These are phyloP conservation scores for Melolontha melolontha DNA, from an alignment of 2,888 invertebrate genomes.

Conservation along the genomic window DNA sequence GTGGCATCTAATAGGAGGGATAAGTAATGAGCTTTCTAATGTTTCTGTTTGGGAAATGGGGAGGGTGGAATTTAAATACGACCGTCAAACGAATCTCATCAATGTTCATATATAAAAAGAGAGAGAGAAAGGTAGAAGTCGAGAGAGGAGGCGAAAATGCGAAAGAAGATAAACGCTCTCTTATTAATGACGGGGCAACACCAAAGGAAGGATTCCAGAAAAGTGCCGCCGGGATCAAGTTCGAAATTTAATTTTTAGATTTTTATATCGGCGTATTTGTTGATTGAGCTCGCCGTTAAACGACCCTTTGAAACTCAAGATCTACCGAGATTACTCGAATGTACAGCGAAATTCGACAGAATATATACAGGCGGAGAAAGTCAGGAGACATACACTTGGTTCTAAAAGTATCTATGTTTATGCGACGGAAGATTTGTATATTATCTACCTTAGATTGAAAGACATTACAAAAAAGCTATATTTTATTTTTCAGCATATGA, in stretches of 20 bases:
- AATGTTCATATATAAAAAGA: constrained; percentile 26
- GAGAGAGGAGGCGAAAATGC: not conserved
- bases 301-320: constrained; percentile 21
- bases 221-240: constrained; percentile 29
- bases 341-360: constrained; percentile 8
- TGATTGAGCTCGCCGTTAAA: constrained; percentile 30
- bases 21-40: constrained; percentile 42
- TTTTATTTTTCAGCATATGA: no score
- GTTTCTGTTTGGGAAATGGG: constrained; percentile 40
- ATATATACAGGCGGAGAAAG: not conserved
- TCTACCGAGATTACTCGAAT: constrained; percentile 15
- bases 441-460: no score
- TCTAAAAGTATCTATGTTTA: no score
- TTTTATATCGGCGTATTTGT: constrained; percentile 31
- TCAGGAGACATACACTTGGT: not conserved
- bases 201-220: constrained; percentile 20
- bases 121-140: not conserved
- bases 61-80: constrained; percentile 42
- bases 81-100: constrained; percentile 41
- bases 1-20: constrained; percentile 37
- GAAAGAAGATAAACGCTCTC: constrained; percentile 27
- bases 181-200: constrained; percentile 34
- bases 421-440: no score
- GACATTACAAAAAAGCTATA: no score
- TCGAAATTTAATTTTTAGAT: constrained; percentile 35